Conservation (phyloP, 1,140 invertebrate species). For the Diplogasteroides magnus region DNA sequence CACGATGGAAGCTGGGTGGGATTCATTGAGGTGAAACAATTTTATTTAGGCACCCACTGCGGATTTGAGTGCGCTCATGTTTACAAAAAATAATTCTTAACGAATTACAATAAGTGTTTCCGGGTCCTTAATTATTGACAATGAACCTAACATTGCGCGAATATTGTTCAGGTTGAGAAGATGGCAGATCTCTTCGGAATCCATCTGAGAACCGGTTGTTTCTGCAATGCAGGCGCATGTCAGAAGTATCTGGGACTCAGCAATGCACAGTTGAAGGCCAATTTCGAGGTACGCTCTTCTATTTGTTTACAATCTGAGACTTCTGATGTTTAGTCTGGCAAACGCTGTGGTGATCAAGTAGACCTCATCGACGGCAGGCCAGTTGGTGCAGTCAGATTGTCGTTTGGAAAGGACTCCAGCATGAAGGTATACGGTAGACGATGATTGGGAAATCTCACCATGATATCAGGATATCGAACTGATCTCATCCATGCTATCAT, state of each 20-base stretch:
- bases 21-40: slow-evolving; percentile 76
- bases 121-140: no score
- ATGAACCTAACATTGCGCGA: no score
- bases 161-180: slow-evolving; percentile 77
- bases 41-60: no score
- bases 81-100: no score
- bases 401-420: slow-evolving; percentile 85
- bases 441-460: neutral
- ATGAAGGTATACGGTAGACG: slow-evolving; percentile 56
- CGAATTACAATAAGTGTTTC: no score
- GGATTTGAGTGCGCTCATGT: no score
- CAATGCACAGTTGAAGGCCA: slow-evolving; percentile 67
- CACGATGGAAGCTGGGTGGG: slow-evolving; percentile 74
- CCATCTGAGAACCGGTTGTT: slow-evolving; percentile 82
- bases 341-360: slow-evolving; percentile 81
- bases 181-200: slow-evolving; percentile 80
- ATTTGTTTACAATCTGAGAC: neutral
- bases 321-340: slow-evolving; percentile 67
- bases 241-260: slow-evolving; percentile 72
- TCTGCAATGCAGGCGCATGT: slow-evolving; percentile 93
- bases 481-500: slow-evolving; percentile 33
- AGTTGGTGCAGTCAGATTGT: slow-evolving; percentile 82
- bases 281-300: slow-evolving; percentile 68
- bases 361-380: slow-evolving; percentile 83
- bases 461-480: slow-evolving; percentile 33